Conservation (phyloP, 2,113 vertebrate genomes). For the Apistogramma diplotaenia region DNA sequence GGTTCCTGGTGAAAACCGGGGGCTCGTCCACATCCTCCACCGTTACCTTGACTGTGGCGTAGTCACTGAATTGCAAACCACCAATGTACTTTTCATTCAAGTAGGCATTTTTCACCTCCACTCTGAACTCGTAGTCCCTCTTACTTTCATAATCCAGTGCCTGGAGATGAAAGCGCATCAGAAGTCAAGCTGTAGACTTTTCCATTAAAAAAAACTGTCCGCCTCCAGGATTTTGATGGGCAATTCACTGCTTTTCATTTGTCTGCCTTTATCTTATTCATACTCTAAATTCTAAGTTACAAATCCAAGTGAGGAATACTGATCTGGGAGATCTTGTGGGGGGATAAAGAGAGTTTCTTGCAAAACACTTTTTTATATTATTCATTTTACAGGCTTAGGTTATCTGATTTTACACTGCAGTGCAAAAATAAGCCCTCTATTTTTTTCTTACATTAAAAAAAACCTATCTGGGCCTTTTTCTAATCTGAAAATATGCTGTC, state of each 20-base stretch:
- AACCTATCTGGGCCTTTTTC: constrained; percentile 31
- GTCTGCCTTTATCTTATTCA: constrained; percentile 53
- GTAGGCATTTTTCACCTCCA: constrained; percentile 90
- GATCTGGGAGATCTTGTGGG: constrained; percentile 35
- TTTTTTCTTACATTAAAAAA: constrained; percentile 12
- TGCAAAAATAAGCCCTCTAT: constrained; percentile 24
- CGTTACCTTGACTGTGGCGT: constrained; percentile 85
- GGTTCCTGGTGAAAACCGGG: constrained; percentile 85
- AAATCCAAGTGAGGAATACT: constrained; percentile 53
- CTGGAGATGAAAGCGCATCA: constrained; percentile 71
- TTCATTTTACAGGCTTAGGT: constrained; percentile 50
- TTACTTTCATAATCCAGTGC: constrained; percentile 93
- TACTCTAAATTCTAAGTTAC: constrained; percentile 46
- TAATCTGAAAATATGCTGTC: constrained; percentile 38
- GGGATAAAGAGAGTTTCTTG: constrained; percentile 18
- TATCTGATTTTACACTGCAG: constrained; percentile 38
- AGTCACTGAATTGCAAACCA: constrained; percentile 91
- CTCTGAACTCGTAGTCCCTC: constrained; percentile 84
- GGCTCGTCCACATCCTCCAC: constrained; percentile 91
- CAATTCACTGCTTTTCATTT: constrained; percentile 50
- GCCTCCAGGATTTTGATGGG: constrained; percentile 41
- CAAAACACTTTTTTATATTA: constrained; percentile 42
- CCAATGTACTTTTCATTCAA: constrained; percentile 87
- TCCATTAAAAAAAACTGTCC: constrained; percentile 13
- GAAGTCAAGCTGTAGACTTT: constrained; percentile 39